These are phyloP conservation scores for Homalodisca vitripennis DNA, from an alignment of 1,140 invertebrate genomes.

Conservation along the genomic window DNA sequence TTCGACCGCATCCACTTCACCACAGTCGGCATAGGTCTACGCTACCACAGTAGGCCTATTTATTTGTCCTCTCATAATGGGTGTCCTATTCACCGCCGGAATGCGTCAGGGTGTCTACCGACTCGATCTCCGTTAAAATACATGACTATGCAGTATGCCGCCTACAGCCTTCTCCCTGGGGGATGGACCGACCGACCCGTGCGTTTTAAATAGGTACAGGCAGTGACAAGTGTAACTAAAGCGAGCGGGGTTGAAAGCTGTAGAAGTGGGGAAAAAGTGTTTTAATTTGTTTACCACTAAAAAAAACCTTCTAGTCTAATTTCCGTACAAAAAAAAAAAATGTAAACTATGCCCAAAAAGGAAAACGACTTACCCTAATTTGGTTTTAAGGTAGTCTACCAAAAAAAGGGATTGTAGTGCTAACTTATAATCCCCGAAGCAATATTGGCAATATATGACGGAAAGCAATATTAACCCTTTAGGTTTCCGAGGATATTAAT, in stretches of 20 bases:
- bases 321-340: background rate
- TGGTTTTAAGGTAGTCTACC: no score
- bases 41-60: conserved; percentile 23
- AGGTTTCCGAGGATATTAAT: no score
- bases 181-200: background rate
- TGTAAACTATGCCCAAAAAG: no score
- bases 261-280: background rate
- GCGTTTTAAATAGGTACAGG: background rate
- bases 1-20: no score
- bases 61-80: conserved; percentile 13
- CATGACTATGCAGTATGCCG: background rate
- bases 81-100: conserved; percentile 15
- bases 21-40: no score
- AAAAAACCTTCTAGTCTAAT: background rate
- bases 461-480: no score
- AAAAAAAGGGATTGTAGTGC: no score
- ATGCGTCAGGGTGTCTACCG: conserved; percentile 3
- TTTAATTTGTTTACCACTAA: background rate
- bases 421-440: no score
- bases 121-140: conserved; percentile 11
- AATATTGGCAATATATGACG: no score
- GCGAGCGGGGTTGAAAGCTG: background rate
- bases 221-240: no score
- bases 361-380: no score
- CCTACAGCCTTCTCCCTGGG: background rate